A percentile compares a stretch with the other conserved stretches of the same genome.
Evolutionary conservation across 2,888 invertebrate species (phyloP).

Genomic region (Limnephilus rhombicus): DNA sequence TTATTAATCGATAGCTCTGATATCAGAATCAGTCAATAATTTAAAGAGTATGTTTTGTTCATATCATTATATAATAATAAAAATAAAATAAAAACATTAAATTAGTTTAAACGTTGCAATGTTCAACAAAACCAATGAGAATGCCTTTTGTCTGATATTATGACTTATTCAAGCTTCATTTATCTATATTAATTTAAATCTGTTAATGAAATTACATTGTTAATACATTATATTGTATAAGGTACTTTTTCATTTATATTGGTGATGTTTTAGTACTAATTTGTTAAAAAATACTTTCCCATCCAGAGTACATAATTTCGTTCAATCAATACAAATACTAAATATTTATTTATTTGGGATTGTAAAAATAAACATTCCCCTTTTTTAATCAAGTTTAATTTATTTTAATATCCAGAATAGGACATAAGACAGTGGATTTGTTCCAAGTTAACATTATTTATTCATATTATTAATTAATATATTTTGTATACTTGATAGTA

Average conservation of each 20-base stretch:
- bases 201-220: not conserved
- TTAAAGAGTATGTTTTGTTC: constrained; percentile 22
- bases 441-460: not conserved
- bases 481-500: constrained; percentile 1
- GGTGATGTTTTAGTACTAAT: constrained; percentile 7
- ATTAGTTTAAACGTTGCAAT: not conserved
- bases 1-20: not conserved
- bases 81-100: constrained; percentile 15
- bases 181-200: not conserved
- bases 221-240: not conserved
- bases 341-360: not conserved
- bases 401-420: not conserved
- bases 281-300: constrained; percentile 29
- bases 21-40: not conserved
- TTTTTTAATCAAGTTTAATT: constrained; percentile 19
- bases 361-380: constrained; percentile 32
- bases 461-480: not conserved
- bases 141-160: not conserved
- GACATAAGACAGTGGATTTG: not conserved
- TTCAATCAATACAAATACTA: not conserved
- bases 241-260: not conserved
- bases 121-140: not conserved
- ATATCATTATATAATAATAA: not conserved
- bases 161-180: not conserved
- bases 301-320: constrained; percentile 11